Conservation (phyloP, 2,797 vertebrate genomes). For the Peromyscus aztecus region DNA sequence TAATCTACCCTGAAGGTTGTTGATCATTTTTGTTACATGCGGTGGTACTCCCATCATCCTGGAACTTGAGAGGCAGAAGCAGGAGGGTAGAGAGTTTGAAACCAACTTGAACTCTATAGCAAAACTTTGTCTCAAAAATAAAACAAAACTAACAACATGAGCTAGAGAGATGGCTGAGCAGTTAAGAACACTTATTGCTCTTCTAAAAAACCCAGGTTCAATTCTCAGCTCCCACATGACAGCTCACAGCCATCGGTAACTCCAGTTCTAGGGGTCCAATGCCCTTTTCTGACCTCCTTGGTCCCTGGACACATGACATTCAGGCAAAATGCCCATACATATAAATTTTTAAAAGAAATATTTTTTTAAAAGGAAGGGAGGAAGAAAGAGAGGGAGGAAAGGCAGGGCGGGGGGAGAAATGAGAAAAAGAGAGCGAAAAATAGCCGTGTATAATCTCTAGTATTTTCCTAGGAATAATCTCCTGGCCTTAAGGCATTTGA, state of each 20-base stretch:
- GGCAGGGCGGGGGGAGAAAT: too few relatives aligned
- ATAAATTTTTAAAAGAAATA: not conserved
- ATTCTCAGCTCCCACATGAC: not conserved
- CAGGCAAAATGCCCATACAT: not conserved
- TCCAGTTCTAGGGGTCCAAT: not conserved
- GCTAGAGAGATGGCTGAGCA: not conserved
- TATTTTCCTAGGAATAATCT: constrained; percentile 32
- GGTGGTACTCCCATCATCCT: not conserved
- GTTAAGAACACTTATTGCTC: too few relatives aligned
- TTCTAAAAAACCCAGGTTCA: not conserved
- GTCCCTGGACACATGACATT: not conserved
- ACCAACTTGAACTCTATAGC: not conserved
- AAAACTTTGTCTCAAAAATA: not conserved
- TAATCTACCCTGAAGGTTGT: not conserved
- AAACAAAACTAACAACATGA: not conserved
- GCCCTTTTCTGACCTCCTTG: not conserved
- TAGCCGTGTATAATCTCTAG: not conserved
- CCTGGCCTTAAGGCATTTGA: not conserved
- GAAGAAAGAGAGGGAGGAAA: not conserved
- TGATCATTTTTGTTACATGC: not conserved
- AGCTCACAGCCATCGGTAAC: not conserved
- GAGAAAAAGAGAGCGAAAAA: not conserved
- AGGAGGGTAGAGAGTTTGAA: not conserved
- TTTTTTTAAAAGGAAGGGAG: not conserved
- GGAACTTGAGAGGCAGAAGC: not conserved